phyloP scores from a whole-genome alignment of 2,797 vertebrate genomes.

The Haliaeetus albicilla region DNA sequence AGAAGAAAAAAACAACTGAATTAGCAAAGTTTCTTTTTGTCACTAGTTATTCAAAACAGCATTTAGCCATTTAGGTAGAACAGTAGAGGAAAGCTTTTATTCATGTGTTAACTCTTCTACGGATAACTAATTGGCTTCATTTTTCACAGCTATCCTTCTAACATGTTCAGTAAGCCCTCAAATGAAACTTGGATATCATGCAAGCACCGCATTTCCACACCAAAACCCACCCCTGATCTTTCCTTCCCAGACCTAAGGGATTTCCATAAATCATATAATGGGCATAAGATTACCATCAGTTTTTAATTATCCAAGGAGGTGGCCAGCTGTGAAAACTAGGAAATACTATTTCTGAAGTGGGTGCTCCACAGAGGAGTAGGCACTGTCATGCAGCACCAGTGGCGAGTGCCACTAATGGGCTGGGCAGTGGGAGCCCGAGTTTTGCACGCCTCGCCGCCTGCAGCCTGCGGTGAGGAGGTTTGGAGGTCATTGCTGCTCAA shows the following conservation, averaged over 20 bases:
- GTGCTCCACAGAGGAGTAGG: not conserved
- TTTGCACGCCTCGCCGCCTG: accelerated
- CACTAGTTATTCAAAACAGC: not conserved
- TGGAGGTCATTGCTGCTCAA: not conserved
- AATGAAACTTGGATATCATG: not conserved
- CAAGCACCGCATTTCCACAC: not conserved
- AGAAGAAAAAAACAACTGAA: not conserved
- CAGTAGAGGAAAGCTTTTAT: not conserved
- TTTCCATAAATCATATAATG: not conserved
- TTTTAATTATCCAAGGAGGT: not conserved
- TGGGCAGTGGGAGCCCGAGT: accelerated
- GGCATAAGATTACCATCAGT: not conserved
- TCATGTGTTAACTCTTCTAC: not conserved
- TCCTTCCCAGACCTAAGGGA: not conserved
- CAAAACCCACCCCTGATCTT: not conserved
- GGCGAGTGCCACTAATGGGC: not conserved
- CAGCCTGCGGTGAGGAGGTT: not conserved
- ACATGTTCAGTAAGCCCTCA: not conserved
- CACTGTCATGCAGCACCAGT: accelerated
- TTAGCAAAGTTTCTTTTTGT: not conserved
- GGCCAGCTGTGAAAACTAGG: not conserved
- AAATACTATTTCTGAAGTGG: not conserved
- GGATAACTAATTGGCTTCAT: not conserved
- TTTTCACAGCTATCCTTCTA: not conserved
- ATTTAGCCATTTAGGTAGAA: not conserved